These are phyloP conservation scores for Sminthurinus signatus DNA, from an alignment of 1,140 invertebrate species.

Conservation along the genomic window DNA sequence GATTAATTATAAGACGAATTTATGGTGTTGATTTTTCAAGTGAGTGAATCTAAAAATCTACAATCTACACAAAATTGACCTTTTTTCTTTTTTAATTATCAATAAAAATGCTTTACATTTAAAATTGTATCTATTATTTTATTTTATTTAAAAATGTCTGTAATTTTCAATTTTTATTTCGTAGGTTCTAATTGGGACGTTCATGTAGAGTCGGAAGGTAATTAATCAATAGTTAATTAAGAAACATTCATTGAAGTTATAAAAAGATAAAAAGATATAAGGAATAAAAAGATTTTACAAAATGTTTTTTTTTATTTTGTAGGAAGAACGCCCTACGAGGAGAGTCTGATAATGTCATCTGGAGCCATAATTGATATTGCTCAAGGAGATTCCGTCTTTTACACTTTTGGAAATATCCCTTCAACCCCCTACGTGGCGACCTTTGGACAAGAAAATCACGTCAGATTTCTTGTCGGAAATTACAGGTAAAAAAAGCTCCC, in stretches of 20 bases:
- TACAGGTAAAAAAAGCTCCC: constrained; percentile 30
- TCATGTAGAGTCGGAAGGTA: no score
- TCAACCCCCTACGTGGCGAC: constrained; percentile 19
- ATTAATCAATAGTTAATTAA: no score
- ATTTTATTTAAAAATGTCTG: no score
- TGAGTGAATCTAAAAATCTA: no score
- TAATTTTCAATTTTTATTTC: not conserved
- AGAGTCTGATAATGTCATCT: constrained; percentile 26
- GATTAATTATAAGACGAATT: constrained; percentile 23
- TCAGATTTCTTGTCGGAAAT: constrained; percentile 17
- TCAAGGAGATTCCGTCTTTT: constrained; percentile 32
- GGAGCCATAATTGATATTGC: constrained; percentile 24
- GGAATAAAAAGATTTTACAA: no score
- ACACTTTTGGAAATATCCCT: constrained; percentile 21
- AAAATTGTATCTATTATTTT: no score
- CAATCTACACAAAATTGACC: not conserved
- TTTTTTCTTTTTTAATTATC: no score
- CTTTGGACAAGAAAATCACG: constrained; percentile 30
- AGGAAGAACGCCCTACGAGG: constrained; percentile 25
- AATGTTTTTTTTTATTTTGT: constrained; percentile 17
- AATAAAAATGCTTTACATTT: no score
- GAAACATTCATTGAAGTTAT: no score
- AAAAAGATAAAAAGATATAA: no score
- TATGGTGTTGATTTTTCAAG: constrained; percentile 31
- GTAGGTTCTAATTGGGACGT: constrained; percentile 35